These are phyloP conservation scores for Pyrocephalus nanus DNA, from an alignment of 2,797 vertebrate genomes.

Conservation along the genomic window DNA sequence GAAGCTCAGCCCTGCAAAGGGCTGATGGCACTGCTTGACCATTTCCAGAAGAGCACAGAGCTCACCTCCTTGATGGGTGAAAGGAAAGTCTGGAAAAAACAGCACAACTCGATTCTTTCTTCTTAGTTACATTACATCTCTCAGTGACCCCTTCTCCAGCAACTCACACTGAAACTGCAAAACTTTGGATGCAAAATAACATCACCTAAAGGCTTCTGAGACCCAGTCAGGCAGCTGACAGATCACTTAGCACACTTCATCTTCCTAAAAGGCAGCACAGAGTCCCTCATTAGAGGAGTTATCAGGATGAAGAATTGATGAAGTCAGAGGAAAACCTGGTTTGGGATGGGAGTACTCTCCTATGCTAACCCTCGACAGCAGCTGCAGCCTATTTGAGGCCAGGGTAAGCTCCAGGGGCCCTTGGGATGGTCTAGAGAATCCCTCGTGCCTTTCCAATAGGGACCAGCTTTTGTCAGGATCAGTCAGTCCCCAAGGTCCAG, in stretches of 20 bases:
- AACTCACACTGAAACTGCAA: background rate
- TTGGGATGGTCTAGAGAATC: background rate
- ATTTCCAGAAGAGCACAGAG: background rate
- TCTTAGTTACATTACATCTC: background rate
- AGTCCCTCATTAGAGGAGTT: background rate
- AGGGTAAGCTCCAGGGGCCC: background rate
- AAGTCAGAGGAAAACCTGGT: background rate
- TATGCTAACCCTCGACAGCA: background rate
- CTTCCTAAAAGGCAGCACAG: slow-evolving; percentile 12
- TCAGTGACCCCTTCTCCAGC: background rate
- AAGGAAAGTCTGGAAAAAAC: background rate
- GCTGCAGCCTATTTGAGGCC: background rate
- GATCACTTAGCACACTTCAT: background rate
- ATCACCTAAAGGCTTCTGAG: background rate
- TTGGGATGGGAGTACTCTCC: background rate
- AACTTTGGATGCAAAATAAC: background rate
- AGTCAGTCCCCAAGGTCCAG: background rate
- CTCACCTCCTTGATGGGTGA: background rate
- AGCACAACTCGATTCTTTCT: background rate
- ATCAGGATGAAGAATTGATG: slow-evolving; percentile 14
- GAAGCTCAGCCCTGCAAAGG: background rate
- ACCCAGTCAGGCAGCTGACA: background rate
- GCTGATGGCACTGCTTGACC: background rate
- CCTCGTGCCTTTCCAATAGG: background rate
- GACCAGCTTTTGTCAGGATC: background rate